Evolutionary conservation across 2,888 invertebrate genomes (phyloP), one percentile per base, ranked within the genome.

Genomic region (Meiosimyza decipiens): DNA sequence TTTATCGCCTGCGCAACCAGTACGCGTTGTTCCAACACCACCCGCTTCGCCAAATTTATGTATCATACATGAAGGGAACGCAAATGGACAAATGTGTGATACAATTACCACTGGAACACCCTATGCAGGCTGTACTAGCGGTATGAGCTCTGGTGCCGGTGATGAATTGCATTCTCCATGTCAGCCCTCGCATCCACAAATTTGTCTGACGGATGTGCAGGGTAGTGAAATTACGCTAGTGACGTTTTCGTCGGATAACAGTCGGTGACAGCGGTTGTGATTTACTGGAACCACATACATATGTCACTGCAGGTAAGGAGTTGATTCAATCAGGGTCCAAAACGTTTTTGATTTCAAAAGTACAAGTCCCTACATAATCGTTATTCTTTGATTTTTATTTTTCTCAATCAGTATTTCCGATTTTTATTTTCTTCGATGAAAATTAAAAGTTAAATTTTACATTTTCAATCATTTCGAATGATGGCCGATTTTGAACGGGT

Each of bases 141-240:
- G 85, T 52, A 77, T 83, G 1, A 66, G 63, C 2, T 64, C 76
- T 12, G 70, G 64, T 18, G 15, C 80, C 79, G 75, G 62, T 16
- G 79, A 77, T 40, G 80, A 80, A 6, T 63, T 77, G 40, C 71
- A 77, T 13, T 79, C 80, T 7, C 79, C 78, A 12, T 81, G 81
- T 74, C 81, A 80, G 62, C 80, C 82, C 74, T 88, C 88, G 59
- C 91, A 94, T 84, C 96, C 97, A 0, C 96, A 96, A 86, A 97
- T 97, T 74, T 96, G 95, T 79, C 90, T 97, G 12, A 97, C 97
- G 0, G 97, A 97, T 84, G 96, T 96, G 69, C 89, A 94, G 70
- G 97, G 97, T 1, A 94, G 93, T 7, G 94, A 94, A 86, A 91
- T 94, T 0, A 94, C 94, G 0, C 82, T 95, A 3, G 92, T 94